Evolutionary conservation across 2,797 vertebrate genomes (phyloP), one percentile per base, ranked within the genome.

Genomic region (Pelochelys cantorii): DNA sequence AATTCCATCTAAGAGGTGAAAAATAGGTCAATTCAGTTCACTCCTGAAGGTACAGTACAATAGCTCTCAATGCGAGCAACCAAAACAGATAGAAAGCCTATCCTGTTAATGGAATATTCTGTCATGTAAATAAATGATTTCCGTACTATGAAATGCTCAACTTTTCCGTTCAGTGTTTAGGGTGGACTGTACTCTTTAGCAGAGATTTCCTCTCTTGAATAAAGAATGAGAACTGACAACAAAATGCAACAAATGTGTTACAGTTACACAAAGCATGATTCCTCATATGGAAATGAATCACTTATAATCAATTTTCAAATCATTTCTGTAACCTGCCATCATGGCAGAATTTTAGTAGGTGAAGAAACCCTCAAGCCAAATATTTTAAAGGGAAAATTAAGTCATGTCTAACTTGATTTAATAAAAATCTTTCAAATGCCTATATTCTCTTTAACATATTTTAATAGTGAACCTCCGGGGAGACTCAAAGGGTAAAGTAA

Each of bases 211-310:
- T 86, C 89, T 88, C 71, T 78, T 87, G 34, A 93, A 94, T 95
- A 74, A 89, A 91, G 85, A 96, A 94, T 91, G 15, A 90, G 88
- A 94, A 95, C 83, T 37, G 84, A 86, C 94, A 92, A 94, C 62
- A 94, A 94, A 94, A 94, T 59, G 86, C 79, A 96, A 84, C 57
- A 91, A 90, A 27, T 11, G 90, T 85, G 87, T 88, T 74, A 89
- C 91, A 57, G 83, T 81, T 29, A 83, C 79, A 77, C 4, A 75
- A 95, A 25, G 15, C 37, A 56, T 23, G 81, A 8, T 57, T 65
- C 84, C 53, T 57, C 10, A 77, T 48, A 1, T 7, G 53, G 11
- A 3, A 6, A 0, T 12, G 89, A 75, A 25, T 2, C 0, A 55
- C 54, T 17, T n/a, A 52, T 77, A 77, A 27, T 13, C 74, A 83